These are phyloP conservation scores for Boloria selene DNA, from an alignment of 2,888 invertebrate genomes.

Conservation along the genomic window DNA sequence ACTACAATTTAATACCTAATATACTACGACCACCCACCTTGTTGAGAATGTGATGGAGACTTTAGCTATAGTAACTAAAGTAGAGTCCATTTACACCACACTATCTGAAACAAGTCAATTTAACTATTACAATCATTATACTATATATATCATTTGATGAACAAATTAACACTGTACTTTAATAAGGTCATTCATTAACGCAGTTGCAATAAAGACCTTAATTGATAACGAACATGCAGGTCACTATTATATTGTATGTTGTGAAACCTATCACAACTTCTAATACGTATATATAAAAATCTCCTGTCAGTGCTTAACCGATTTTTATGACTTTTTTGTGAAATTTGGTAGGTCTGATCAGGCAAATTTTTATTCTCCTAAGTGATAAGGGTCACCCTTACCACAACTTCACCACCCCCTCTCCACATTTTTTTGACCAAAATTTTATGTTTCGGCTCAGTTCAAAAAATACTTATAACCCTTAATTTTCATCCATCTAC, in stretches of 20 bases:
- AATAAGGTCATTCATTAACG: constrained; percentile 46
- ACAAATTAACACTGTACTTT: constrained; percentile 36
- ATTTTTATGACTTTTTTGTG: too few species aligned
- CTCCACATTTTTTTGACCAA: too few species aligned
- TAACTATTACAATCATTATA: constrained; percentile 37
- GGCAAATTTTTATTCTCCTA: too few species aligned
- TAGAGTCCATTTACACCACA: constrained; percentile 54
- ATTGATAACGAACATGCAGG: constrained; percentile 42
- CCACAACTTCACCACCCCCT: too few species aligned
- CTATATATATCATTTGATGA: constrained; percentile 27
- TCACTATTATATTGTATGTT: not conserved
- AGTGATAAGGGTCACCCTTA: too few species aligned
- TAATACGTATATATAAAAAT: too few species aligned
- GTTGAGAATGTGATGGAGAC: constrained; percentile 30
- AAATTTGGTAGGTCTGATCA: too few species aligned
- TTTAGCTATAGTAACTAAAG: constrained; percentile 45
- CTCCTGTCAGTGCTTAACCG: too few species aligned
- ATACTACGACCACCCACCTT: constrained; percentile 36
- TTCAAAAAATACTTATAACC: too few species aligned
- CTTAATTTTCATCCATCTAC: too few species aligned
- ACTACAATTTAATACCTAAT: constrained; percentile 1
- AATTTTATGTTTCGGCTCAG: too few species aligned
- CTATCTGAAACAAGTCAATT: constrained; percentile 60
- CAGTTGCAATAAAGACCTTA: constrained; percentile 47
- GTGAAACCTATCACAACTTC: not conserved